Evolutionary conservation across 2,888 invertebrate species (phyloP), one percentile per base, ranked within the genome.

Genomic region (Mesoligia furuncula): DNA sequence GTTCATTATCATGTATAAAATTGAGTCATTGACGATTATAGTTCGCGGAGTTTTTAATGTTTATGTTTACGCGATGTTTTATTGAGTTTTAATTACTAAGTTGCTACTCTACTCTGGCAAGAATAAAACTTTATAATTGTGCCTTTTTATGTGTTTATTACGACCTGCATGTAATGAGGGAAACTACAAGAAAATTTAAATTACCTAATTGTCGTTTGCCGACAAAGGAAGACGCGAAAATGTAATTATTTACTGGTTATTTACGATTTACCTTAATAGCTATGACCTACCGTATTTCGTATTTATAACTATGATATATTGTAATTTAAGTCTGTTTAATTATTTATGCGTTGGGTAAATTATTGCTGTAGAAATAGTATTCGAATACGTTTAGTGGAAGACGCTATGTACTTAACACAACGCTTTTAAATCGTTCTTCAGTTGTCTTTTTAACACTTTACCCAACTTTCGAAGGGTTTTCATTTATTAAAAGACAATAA

Each of bases 1-100:
- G 77, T 79, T 76, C 82, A 59, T 77, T 80, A 84, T 87, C 74
- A 71, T 74, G 68, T 70, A 85, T 88, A 89, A 57, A 57, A 91
- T 90, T 89, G 87, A 90, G 85, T 87, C 89, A 86, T 90, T 90
- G 84, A 88, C 79, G 79, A 81, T 67, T 66, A 79, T 80, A 68
- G 75, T 82, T 84, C 85, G 81, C 80, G 68, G n/a, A 77, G 72
- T 85, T 88, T 90, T 88, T 85, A 84, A 87, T 85, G 84, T 85
- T 82, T 86, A 79, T 87, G 84, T 77, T 75, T 78, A 71, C 64
- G 67, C 81, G 81, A 84, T 80, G 77, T 86, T 87, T 86, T 83
- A 81, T 78, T 81, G 75, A 65, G 57, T 75, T 87, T 75, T 81
- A 81, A 88, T 85, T 77, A 85, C 73, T 61, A 62, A 71, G 85